A percentile compares a stretch with the other conserved stretches of the same genome.
Conservation (phyloP, 2,888 invertebrate species). For the Loripinus fragilis region DNA sequence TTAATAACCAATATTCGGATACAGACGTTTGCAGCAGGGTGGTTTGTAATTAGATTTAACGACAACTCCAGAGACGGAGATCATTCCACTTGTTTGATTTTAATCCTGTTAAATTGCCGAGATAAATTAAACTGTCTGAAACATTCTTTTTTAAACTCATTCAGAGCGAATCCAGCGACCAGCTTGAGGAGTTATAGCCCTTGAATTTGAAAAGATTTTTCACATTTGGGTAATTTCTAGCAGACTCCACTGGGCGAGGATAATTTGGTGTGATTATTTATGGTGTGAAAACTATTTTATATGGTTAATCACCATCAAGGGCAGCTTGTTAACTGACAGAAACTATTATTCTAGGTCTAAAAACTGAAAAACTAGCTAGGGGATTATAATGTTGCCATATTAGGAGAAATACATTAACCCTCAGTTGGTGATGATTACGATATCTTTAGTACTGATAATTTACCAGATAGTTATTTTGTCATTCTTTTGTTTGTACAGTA, state of each 20-base stretch:
- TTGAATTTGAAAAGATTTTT: not conserved
- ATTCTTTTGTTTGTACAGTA: no score
- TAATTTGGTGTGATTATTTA: constrained; percentile 15
- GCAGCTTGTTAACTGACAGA: constrained; percentile 12
- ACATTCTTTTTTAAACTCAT: not conserved
- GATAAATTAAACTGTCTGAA: constrained; percentile 22
- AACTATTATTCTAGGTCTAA: not conserved
- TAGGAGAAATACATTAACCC: no score
- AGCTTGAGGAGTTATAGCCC: constrained; percentile 1
- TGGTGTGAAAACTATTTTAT: constrained; percentile 17
- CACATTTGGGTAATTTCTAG: constrained; percentile 8
- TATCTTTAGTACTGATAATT: no score
- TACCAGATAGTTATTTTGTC: no score
- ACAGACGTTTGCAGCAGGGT: not conserved
- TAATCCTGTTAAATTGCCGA: constrained; percentile 15
- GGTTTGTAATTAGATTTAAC: constrained; percentile 11
- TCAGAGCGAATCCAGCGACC: not conserved
- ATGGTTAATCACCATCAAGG: not conserved
- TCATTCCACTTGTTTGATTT: constrained; percentile 16
- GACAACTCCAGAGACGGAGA: not conserved
- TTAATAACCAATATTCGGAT: not conserved
- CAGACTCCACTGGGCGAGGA: constrained; percentile 2
- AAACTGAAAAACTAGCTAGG: not conserved
- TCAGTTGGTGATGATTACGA: no score
- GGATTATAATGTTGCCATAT: not conserved